phyloP scores from a whole-genome alignment of 2,888 invertebrate species.

The Drosophila macrospina region DNA sequence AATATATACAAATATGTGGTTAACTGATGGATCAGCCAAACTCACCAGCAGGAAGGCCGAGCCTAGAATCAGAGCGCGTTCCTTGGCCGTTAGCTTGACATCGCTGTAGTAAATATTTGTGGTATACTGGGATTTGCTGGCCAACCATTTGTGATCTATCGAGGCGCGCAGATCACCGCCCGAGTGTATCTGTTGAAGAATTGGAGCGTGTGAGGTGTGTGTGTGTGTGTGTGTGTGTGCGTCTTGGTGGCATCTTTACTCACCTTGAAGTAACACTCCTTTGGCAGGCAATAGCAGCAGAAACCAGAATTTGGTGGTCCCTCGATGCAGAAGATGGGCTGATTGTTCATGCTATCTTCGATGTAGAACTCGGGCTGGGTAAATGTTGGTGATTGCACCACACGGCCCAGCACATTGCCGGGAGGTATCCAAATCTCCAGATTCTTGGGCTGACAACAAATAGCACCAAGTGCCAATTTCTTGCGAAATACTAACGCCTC shows the following conservation, averaged over 20 bases:
- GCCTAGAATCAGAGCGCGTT: slow-evolving; percentile 92
- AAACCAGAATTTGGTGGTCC: slow-evolving; percentile 89
- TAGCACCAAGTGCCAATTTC: slow-evolving; percentile 89
- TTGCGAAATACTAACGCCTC: slow-evolving; percentile 92
- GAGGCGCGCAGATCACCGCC: slow-evolving; percentile 85
- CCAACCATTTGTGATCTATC: slow-evolving; percentile 91
- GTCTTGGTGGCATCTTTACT: background rate
- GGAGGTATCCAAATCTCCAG: slow-evolving; percentile 91
- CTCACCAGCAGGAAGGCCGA: slow-evolving; percentile 93
- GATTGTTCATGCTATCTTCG: slow-evolving; percentile 88
- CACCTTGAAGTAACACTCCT: slow-evolving; percentile 81
- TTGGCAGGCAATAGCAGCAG: slow-evolving; percentile 86
- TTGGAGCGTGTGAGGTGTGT: too few relatives aligned
- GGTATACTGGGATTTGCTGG: slow-evolving; percentile 89
- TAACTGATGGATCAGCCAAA: background rate
- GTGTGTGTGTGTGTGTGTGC: too few relatives aligned
- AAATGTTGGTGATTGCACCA: slow-evolving; percentile 90
- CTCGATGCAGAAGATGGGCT: slow-evolving; percentile 89
- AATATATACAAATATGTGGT: background rate
- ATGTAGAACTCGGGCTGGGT: slow-evolving; percentile 89
- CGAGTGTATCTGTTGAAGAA: slow-evolving; percentile 87
- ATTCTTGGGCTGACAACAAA: slow-evolving; percentile 89
- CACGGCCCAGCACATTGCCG: slow-evolving; percentile 89
- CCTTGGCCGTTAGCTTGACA: slow-evolving; percentile 89
- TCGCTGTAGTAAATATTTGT: slow-evolving; percentile 91